Percentiles rank a stretch among this genome's conserved stretches.
These are phyloP conservation scores for Serrognathus titanus DNA, from an alignment of 2,888 invertebrate genomes.

Conservation along the genomic window DNA sequence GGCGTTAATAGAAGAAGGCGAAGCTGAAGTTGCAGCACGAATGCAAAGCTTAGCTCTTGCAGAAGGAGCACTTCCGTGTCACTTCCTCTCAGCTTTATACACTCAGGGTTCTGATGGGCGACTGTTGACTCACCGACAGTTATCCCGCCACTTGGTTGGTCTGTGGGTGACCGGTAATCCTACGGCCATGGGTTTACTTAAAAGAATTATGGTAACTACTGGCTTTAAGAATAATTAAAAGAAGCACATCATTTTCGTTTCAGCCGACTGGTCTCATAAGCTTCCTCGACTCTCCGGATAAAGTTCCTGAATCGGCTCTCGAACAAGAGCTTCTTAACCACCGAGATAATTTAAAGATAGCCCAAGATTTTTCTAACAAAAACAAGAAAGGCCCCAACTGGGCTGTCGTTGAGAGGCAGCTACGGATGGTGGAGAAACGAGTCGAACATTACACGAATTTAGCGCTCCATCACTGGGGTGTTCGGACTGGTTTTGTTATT, in stretches of 20 bases:
- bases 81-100: constrained; percentile 87
- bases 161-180: constrained; percentile 96
- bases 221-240: constrained; percentile 11
- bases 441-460: constrained; percentile 65
- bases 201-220: constrained; percentile 75
- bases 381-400: constrained; percentile 67
- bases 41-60: constrained; percentile 96
- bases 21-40: constrained; percentile 81
- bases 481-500: constrained; percentile 54
- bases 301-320: constrained; percentile 70
- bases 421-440: constrained; percentile 72
- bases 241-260: not conserved
- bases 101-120: constrained; percentile 76
- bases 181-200: constrained; percentile 81
- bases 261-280: constrained; percentile 89
- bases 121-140: constrained; percentile 80
- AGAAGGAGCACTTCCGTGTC: constrained; percentile 93
- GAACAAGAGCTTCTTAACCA: constrained; percentile 71
- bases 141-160: constrained; percentile 90
- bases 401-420: constrained; percentile 67
- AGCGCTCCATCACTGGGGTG: constrained; percentile 71
- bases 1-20: constrained; percentile 96
- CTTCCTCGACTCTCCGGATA: constrained; percentile 84
- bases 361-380: constrained; percentile 73
- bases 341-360: constrained; percentile 93